phyloP scores from a whole-genome alignment of 2,888 invertebrate genomes.

The Hipparchia sbordonii region DNA sequence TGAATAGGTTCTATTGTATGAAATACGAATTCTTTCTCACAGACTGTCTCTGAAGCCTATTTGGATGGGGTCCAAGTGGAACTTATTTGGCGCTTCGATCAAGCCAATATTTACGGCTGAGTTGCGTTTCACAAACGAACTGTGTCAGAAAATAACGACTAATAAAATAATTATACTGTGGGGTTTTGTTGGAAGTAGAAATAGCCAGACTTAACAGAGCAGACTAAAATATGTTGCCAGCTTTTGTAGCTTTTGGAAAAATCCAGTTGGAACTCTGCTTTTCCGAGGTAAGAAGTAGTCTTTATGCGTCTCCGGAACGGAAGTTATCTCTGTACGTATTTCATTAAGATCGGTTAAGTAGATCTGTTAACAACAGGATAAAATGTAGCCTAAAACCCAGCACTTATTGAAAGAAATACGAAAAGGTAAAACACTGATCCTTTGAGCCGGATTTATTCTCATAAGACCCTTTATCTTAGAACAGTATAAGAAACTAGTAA shows the following conservation, averaged over 20 bases:
- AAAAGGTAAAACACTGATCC: too few species aligned
- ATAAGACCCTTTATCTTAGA: not conserved
- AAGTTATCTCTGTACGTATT: too few species aligned
- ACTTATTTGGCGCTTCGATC: constrained; percentile 43
- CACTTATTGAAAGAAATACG: too few species aligned
- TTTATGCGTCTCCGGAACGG: too few species aligned
- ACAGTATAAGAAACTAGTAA: too few species aligned
- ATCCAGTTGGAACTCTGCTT: too few species aligned
- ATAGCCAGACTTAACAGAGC: too few species aligned
- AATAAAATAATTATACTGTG: constrained; percentile 24
- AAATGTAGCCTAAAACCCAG: too few species aligned
- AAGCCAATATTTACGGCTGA: constrained; percentile 41
- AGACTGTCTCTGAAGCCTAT: constrained; percentile 34
- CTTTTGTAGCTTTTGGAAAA: too few species aligned
- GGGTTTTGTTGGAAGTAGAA: constrained; percentile 1
- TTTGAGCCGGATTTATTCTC: not conserved
- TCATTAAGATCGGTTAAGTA: too few species aligned
- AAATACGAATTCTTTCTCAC: constrained; percentile 22
- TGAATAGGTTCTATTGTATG: constrained; percentile 8
- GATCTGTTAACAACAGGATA: too few species aligned
- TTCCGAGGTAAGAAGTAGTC: too few species aligned
- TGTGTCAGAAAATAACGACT: constrained; percentile 25
- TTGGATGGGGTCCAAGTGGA: constrained; percentile 43
- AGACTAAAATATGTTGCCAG: not conserved
- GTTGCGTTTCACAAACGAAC: constrained; percentile 37